Base-by-base conservation (phyloP, 2,888 invertebrate genomes). In the Dorcus hopei region DNA sequence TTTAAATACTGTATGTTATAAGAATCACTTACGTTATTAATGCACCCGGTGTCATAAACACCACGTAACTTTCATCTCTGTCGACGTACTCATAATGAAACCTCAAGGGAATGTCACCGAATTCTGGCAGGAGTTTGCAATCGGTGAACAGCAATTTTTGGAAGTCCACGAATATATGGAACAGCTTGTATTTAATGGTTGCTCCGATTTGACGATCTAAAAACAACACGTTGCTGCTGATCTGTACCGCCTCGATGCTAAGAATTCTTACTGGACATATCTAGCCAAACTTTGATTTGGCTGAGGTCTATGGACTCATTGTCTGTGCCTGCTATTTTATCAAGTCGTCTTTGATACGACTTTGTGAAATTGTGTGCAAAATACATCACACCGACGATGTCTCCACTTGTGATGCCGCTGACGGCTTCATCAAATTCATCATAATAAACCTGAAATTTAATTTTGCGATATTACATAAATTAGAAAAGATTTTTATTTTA, bases 21-120 rank as follows among this genome's bases (percentile, higher is more conserved):
- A 33, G 41, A 38, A 38, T 11, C 52, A 80, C 86, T 86, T 78
- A 92, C 91, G 90, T 88, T 66, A 94, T 81, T 65, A 95, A 84
- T 51, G 93, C 86, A 4, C 91, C 91, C 0, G 95, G 95, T 0
- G 91, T 90, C 83, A 94, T 90, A 75, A 91, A 95, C 59, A 87
- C 85, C 5, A 88, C 85, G 74, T 89, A 91, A 62, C 87, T 87
- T 3, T 89, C 85, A 56, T 89, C 82, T 55, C 79, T 79, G 9
- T 77, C 78, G 1, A 93, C 93, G 71, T 84, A 91, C 45, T 93
- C 79, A 0, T 91, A 90, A 8, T 86, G 81, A 71, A 91, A 87
- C 77, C 86, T 75, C 2, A 91, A 80, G 1, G 91, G 91, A 52
- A 86, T 74, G 8, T 79, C 76, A 0, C 81, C 85, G n/a, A 85